A percentile compares a stretch with the other conserved stretches of the same genome.
phyloP scores from a whole-genome alignment of 2,888 invertebrate species.

The Noctua comes region DNA sequence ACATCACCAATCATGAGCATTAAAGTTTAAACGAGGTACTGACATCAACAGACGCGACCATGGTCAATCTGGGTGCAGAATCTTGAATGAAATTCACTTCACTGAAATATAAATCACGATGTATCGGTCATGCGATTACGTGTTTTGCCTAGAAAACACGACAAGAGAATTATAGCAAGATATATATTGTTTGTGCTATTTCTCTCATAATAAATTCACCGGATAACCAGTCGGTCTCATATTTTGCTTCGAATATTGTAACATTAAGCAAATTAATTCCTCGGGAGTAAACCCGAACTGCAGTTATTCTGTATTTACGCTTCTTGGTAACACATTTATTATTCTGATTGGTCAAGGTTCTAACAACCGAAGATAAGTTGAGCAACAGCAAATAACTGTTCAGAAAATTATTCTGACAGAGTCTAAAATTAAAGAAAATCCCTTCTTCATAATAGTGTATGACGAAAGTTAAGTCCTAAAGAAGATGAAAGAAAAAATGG shows the following conservation, averaged over 20 bases:
- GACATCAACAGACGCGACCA: constrained; percentile 27
- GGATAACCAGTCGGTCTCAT: constrained; percentile 11
- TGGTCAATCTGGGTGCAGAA: constrained; percentile 3
- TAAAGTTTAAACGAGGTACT: constrained; percentile 32
- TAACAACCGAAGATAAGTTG: constrained; percentile 24
- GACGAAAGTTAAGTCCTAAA: constrained; percentile 36
- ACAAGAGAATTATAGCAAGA: constrained; percentile 24
- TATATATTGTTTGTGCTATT: constrained; percentile 24
- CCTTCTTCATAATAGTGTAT: constrained; percentile 8
- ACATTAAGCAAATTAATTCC: constrained; percentile 48
- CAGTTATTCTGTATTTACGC: constrained; percentile 37
- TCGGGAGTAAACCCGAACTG: constrained; percentile 17
- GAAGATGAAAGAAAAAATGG: constrained; percentile 39
- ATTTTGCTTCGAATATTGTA: constrained; percentile 30
- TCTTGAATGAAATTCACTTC: constrained; percentile 40
- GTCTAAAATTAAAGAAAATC: constrained; percentile 26
- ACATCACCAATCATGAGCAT: constrained; percentile 51
- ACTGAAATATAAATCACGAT: constrained; percentile 8
- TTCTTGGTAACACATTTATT: constrained; percentile 47
- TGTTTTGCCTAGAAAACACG: constrained; percentile 6
- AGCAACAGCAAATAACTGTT: constrained; percentile 19
- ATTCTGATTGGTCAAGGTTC: constrained; percentile 46
- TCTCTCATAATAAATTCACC: constrained; percentile 45
- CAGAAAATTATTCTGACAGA: constrained; percentile 20
- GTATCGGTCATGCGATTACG: constrained; percentile 17